Evolutionary conservation across 1,140 invertebrate species (phyloP), one percentile per base, ranked within the genome.

Genomic region (Muscidifurax raptorellus): DNA sequence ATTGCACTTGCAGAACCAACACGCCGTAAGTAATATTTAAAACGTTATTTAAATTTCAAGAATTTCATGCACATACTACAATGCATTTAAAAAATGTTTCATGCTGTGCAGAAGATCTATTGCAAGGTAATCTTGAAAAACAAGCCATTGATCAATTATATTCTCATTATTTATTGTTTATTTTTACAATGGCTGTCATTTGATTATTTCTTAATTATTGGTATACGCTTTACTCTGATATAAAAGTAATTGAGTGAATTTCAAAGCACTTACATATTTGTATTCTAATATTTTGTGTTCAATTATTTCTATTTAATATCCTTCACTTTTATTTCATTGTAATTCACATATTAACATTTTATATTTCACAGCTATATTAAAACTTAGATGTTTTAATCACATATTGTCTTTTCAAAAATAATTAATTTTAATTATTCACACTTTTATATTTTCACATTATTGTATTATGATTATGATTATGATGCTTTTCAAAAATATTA

Each of bases 1-100:
- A 95, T 97, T 71, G 93, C 94, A 77, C 91, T 97, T 30, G 96
- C 96, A 18, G 95, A 97, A 91, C 95, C 96, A 40, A 94, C 96
- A 86, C 96, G 97, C 92, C 94, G 96, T 97, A 95, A 95, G 95
- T 95, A 87, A 67, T 27, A 76, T 82, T 75, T 18, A 32, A 36
- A 72, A 67, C 40, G 36, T 67, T 71, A 69, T 64, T 79, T 40
- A 40, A 75, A 2, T 75, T 47, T 28, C 7, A 64, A 36, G 74
- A n/a, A 44, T 47, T 25, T 80, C 75, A 13, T 27, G 69, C 27
- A 22, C 32, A 52, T 77, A 59, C 32, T 80, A 80, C 75, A 80
- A 71, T 32, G 9, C 0, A 66, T 83, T 85, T 52, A 78, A 40
- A 78, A 85, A 85, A 87, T 90, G 80, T 92, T 93, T 89, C 91